These are phyloP conservation scores for Drosophila fuyamai DNA, from an alignment of 1,140 invertebrate genomes.

Conservation along the genomic window DNA sequence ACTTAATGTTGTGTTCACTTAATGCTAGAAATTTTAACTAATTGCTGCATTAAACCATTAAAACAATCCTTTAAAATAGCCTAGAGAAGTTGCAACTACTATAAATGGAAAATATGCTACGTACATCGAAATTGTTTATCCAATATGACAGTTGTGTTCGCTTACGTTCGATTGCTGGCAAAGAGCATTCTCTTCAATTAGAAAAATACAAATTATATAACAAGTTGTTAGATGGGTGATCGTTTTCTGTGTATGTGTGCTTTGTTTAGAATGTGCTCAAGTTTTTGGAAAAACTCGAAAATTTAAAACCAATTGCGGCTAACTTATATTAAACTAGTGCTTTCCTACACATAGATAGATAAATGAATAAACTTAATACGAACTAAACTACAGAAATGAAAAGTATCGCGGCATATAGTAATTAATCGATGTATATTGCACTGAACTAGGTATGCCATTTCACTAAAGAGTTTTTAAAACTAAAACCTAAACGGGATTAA, in stretches of 20 bases:
- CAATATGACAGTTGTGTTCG: conserved; percentile 81
- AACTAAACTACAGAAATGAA: conserved; percentile 44
- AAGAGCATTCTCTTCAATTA: conserved; percentile 53
- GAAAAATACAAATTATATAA: conserved; percentile 73
- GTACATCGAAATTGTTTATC: conserved; percentile 75
- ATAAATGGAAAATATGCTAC: conserved; percentile 73
- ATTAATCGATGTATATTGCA: conserved; percentile 74
- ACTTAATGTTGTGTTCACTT: conserved; percentile 65
- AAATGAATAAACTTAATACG: conserved; percentile 49
- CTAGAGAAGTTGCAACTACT: conserved; percentile 79
- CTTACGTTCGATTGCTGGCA: conserved; percentile 72
- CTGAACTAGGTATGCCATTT: conserved; percentile 78
- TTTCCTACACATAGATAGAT: conserved; percentile 19
- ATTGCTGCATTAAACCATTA: conserved; percentile 75
- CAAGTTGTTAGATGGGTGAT: conserved; percentile 54
- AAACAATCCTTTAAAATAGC: conserved; percentile 78
- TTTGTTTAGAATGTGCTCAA: conserved; percentile 67
- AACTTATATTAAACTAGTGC: conserved; percentile 75
- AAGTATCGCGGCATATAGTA: conserved; percentile 37
- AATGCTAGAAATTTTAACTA: conserved; percentile 78
- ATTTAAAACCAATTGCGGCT: conserved; percentile 65
- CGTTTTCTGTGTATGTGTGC: conserved; percentile 44
- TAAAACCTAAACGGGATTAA: conserved; percentile 64
- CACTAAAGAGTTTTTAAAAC: conserved; percentile 57
- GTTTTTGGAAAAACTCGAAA: conserved; percentile 51